Evolutionary conservation across 2,113 vertebrate genomes (phyloP).

Genomic region (Ceuthmochares aereus): DNA sequence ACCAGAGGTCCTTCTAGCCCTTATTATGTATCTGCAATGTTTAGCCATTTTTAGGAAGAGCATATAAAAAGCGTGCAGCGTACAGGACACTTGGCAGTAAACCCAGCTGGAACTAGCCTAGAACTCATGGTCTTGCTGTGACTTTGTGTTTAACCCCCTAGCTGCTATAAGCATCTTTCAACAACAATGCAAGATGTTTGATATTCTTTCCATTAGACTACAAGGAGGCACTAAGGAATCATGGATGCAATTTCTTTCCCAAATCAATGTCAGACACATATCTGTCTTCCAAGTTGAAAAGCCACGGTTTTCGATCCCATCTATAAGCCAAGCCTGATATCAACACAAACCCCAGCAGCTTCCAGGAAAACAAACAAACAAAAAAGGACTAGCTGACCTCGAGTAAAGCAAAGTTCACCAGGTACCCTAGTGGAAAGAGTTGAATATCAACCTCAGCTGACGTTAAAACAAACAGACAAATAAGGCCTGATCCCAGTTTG

Average conservation of each 20-base stretch:
- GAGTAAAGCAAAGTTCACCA: background rate
- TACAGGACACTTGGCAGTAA: background rate
- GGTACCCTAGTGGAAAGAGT: background rate
- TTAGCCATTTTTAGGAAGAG: background rate
- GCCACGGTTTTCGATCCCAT: background rate
- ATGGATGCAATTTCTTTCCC: accelerated
- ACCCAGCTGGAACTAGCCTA: background rate
- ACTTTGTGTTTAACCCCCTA: background rate
- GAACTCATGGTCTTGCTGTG: background rate
- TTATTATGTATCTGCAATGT: background rate
- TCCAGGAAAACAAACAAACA: background rate
- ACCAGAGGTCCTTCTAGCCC: background rate
- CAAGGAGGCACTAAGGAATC: background rate
- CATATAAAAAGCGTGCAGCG: accelerated
- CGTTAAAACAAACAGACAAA: background rate
- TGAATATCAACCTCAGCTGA: background rate
- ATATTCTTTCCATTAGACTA: background rate
- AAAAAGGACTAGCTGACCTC: background rate
- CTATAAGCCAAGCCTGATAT: background rate
- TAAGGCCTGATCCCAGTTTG: background rate
- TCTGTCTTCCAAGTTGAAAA: background rate
- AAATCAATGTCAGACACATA: background rate
- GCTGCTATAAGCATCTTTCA: background rate
- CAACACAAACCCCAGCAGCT: background rate
- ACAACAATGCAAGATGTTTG: background rate